These are phyloP conservation scores for Stegana nigrithorax DNA, from an alignment of 2,888 invertebrate genomes.

Conservation along the genomic window DNA sequence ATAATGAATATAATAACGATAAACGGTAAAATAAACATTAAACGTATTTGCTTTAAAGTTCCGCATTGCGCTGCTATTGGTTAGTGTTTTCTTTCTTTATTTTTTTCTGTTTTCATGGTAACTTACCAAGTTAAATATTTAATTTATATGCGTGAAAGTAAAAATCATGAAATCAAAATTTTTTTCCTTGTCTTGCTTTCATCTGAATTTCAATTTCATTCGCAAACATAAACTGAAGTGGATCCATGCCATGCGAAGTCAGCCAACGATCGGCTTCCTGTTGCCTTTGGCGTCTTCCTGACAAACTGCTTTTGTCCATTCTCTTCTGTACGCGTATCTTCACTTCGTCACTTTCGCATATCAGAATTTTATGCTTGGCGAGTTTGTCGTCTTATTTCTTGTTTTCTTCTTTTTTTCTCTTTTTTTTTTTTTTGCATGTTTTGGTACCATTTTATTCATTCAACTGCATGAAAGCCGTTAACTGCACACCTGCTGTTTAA, in stretches of 20 bases:
- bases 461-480: no score
- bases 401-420: background rate
- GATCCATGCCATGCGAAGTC: no score
- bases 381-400: background rate
- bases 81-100: background rate
- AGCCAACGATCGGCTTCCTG: slow-evolving; percentile 6
- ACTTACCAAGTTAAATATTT: background rate
- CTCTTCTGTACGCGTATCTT: slow-evolving; percentile 22
- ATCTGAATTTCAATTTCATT: slow-evolving; percentile 46
- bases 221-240: slow-evolving; percentile 13
- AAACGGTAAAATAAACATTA: background rate
- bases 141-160: slow-evolving; percentile 53
- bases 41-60: background rate
- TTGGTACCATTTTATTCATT: background rate
- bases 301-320: slow-evolving; percentile 9
- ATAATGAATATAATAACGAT: background rate
- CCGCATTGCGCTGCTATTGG: background rate
- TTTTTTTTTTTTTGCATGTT: background rate
- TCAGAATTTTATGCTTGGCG: slow-evolving; percentile 18
- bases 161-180: slow-evolving; percentile 30
- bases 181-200: slow-evolving; percentile 29
- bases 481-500: no score
- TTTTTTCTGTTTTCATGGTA: background rate
- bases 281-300: slow-evolving; percentile 7
- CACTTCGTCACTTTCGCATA: background rate